A percentile compares a stretch with the other conserved stretches of the same genome.
These are phyloP conservation scores for Idris sp. DNA, from an alignment of 1,140 invertebrate species.

Conservation along the genomic window DNA sequence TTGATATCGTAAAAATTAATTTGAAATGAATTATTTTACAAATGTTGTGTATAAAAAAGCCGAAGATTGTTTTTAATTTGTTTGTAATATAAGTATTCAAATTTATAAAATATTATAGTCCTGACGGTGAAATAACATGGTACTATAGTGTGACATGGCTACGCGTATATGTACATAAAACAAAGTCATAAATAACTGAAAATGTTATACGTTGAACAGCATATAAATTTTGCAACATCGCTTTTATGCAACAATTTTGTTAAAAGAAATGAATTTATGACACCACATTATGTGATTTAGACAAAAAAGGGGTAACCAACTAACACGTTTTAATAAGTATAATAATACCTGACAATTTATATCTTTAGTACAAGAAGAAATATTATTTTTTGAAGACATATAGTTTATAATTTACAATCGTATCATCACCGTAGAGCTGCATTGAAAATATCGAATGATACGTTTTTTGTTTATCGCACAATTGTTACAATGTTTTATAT, in stretches of 20 bases:
- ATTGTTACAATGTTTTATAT: too few relatives aligned
- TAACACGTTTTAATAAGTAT: neutral
- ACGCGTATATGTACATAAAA: slow-evolving; percentile 13
- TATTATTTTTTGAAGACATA: too few relatives aligned
- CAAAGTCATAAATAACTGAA: slow-evolving; percentile 67
- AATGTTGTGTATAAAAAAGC: too few relatives aligned
- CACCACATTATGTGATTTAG: slow-evolving; percentile 17
- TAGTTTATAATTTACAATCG: too few relatives aligned
- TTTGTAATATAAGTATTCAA: neutral
- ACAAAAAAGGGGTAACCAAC: slow-evolving; percentile 1
- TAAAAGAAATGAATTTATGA: slow-evolving; percentile 71
- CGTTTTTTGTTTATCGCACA: too few relatives aligned
- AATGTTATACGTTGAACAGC: slow-evolving; percentile 53
- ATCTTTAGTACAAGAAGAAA: too few relatives aligned
- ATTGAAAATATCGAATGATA: too few relatives aligned
- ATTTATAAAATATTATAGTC: too few relatives aligned
- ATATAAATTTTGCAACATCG: slow-evolving; percentile 61
- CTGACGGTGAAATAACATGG: neutral
- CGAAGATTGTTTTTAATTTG: neutral
- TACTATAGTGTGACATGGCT: neutral
- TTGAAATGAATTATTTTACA: neutral
- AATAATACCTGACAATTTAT: too few relatives aligned
- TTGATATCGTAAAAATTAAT: too few relatives aligned
- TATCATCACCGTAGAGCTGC: too few relatives aligned
- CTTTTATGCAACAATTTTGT: slow-evolving; percentile 70